Base-by-base conservation (phyloP, 2,888 invertebrate genomes). In the Mythimna pallens region DNA sequence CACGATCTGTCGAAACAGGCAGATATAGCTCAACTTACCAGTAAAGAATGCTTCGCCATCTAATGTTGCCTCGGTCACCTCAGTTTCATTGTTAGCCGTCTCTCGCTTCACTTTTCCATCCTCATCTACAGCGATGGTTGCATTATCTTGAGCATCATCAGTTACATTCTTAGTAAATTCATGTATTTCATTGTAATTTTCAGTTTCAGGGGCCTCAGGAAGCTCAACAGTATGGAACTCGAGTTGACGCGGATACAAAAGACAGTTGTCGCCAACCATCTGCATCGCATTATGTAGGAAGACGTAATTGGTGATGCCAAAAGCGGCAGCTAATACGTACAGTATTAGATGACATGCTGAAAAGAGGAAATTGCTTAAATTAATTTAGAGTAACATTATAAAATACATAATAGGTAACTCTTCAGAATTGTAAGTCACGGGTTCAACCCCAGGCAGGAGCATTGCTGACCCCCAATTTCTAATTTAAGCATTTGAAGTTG, bases 331-430 rank as follows among this genome's bases (percentile, higher is more conserved):
- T 7, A 91, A 81, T 2, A 90, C 82, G 86, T 89, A 96, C 2
- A 96, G 77, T 69, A 93, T 86, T 67, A 95, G 83, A 83, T 96
- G 96, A 89, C 94, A 96, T 88, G 87, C 96, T 96, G 93, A 52
- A 94, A 94, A 58, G 10, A 58, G 57, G 12, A 34, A 58, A 58
- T 34, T 10, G 10, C n/a, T 58, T 57, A 5, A 3, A n/a, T 58
- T 1, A 58, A 22, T 17, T 47, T 6, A 47, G 47, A 0, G 17
- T 47, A 17, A 7, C 7, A 47, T 47, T 47, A 20, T 0, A 47
- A 17, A 30, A 30, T 30, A 30, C 0, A 17, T 7, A 7, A 47
- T 20, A 47, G 7, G 1, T 12, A 43, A 14, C 12, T 43, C 43
- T 0, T 14, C 14, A 14, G 43, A 43, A 14, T 40, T 12, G 9